phyloP scores from a whole-genome alignment of 2,113 vertebrate species.

The Malurus cyaneus region DNA sequence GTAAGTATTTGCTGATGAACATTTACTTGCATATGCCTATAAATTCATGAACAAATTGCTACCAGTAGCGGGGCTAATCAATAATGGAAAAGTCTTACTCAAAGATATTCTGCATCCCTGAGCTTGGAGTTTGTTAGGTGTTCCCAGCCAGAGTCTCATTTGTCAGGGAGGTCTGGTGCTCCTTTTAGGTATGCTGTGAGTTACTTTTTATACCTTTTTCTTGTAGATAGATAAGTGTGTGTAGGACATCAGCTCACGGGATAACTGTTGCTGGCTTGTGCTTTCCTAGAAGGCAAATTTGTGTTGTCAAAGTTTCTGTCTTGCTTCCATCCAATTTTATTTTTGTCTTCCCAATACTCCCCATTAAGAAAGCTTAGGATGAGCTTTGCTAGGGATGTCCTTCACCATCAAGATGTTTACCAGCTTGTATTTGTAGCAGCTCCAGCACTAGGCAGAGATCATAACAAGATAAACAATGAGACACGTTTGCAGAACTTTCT shows the following conservation, averaged over 20 bases:
- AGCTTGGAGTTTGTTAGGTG: background rate
- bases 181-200: background rate
- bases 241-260: background rate
- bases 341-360: background rate
- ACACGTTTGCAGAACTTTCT: background rate
- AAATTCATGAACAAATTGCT: background rate
- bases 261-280: background rate
- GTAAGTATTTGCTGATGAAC: background rate
- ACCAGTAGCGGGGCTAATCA: background rate
- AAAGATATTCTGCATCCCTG: fast-evolving
- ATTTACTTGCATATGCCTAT: background rate
- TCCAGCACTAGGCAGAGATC: background rate
- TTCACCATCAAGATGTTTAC: background rate
- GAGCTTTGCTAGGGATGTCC: background rate
- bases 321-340: background rate
- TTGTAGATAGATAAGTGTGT: fast-evolving
- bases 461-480: background rate
- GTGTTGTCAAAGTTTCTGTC: fast-evolving
- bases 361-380: background rate
- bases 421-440: background rate
- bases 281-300: background rate
- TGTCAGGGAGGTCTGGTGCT: fast-evolving
- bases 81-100: background rate
- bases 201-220: background rate
- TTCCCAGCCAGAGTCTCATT: background rate